Evolutionary conservation across 2,888 invertebrate genomes (phyloP), one percentile per base, ranked within the genome.

Genomic region (Coleophora flavipennella): DNA sequence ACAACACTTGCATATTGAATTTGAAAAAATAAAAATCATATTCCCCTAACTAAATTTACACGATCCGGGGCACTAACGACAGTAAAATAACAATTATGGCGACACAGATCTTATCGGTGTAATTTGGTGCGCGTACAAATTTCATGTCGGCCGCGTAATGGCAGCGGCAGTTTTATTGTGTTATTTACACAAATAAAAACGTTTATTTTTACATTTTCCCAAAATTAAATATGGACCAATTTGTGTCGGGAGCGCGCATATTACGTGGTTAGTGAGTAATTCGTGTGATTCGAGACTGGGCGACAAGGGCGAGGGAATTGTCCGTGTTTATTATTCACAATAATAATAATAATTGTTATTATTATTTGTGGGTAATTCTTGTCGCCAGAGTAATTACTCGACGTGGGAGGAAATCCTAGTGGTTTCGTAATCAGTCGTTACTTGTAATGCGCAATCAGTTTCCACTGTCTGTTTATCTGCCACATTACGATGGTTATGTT

Each of bases 151-250:
- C 48, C 42, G 46, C 55, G 61, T 81, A 81, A 80, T 78, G 55
- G 67, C 70, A 51, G 55, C 62, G 62, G 60, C 69, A 63, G 74
- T 78, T 81, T 83, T 81, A 83, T 83, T 84, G 83, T 83, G 81
- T 80, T 83, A 83, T 83, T 84, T 83, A 83, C 83, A 83, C 84
- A 83, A 84, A 84, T 84, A 81, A 84, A 84, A 83, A 79, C 83
- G 81, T 83, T 83, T 84, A 84, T 84, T 81, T 83, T 73, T 69
- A 83, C 80, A 83, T 84, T 84, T 83, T 83, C 83, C 81, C 79
- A 81, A 84, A 80, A 83, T 83, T 84, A 83, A 83, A 81, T 83
- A 84, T 74, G 77, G 73, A 61, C 79, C 69, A 83, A 80, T 83
- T 81, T 72, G 55, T 57, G 60, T 56, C 51, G 48, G 53, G 55